Conservation (phyloP, 1,140 invertebrate genomes). For the Cephus cinctus region DNA sequence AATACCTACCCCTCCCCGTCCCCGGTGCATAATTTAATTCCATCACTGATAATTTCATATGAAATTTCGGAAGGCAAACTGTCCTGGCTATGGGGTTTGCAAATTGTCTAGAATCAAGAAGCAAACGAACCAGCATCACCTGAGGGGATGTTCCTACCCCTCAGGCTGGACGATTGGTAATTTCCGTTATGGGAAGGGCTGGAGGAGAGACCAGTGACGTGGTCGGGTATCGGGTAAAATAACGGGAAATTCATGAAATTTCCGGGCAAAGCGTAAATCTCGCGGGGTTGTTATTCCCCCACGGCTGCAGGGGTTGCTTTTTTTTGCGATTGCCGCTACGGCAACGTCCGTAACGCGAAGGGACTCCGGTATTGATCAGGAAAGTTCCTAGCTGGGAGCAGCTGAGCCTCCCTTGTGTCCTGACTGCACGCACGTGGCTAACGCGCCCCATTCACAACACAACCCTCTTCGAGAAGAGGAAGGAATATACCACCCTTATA, state of each 20-base stretch:
- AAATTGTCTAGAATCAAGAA: too few species aligned
- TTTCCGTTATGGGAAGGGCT: too few species aligned
- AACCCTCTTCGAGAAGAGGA: constrained; percentile 15
- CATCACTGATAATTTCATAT: too few species aligned
- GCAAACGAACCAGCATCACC: too few species aligned
- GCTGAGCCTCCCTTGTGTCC: constrained; percentile 25
- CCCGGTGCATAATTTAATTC: too few species aligned
- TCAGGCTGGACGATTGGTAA: constrained; percentile 21
- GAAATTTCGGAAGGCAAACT: too few species aligned
- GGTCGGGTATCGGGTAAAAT: not conserved
- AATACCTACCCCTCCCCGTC: too few species aligned
- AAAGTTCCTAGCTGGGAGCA: constrained; percentile 24
- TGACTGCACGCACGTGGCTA: constrained; percentile 28
- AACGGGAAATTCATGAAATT: constrained; percentile 2
- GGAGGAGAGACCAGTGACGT: constrained; percentile 17
- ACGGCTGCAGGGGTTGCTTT: too few species aligned
- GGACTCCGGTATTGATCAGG: constrained; percentile 27
- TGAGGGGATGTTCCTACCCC: too few species aligned
- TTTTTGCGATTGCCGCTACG: constrained; percentile 19
- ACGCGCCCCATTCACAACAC: constrained; percentile 33
- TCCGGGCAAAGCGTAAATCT: constrained; percentile 8
- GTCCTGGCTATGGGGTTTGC: too few species aligned
- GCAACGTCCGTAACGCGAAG: constrained; percentile 28
- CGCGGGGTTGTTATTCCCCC: constrained; percentile 2
- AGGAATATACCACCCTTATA: not conserved